Conservation (phyloP, 2,888 invertebrate species). For the Trimorus sp. region DNA sequence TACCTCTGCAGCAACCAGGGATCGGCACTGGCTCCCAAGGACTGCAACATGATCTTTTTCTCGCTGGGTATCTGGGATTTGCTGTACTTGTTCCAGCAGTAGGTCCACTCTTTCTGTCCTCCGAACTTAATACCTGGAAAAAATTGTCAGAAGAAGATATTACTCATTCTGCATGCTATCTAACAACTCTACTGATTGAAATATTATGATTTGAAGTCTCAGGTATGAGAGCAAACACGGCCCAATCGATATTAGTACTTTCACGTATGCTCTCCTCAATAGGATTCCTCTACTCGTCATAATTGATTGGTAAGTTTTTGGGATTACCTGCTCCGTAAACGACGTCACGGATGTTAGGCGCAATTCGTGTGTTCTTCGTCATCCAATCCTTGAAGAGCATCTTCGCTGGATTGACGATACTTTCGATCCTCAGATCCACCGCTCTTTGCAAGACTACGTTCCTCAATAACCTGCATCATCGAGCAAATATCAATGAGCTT, state of each 20-base stretch:
- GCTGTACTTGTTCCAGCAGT: constrained; percentile 88
- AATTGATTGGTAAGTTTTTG: neutral
- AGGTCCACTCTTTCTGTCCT: constrained; percentile 88
- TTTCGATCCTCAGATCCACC: constrained; percentile 87
- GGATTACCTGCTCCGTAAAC: constrained; percentile 84
- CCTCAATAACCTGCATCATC: constrained; percentile 85
- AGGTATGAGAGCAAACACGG: neutral
- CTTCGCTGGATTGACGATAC: constrained; percentile 87
- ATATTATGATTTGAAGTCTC: too few relatives aligned
- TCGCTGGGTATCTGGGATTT: constrained; percentile 87
- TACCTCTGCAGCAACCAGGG: constrained; percentile 93
- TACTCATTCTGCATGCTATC: too few relatives aligned
- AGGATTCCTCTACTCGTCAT: too few relatives aligned
- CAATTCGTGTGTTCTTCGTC: constrained; percentile 85
- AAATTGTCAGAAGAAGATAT: constrained; percentile 2
- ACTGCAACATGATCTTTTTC: constrained; percentile 86
- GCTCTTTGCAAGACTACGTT: constrained; percentile 88
- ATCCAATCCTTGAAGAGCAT: constrained; percentile 88
- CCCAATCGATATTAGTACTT: neutral
- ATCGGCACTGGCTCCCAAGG: constrained; percentile 88
- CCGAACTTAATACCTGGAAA: constrained; percentile 86
- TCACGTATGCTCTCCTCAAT: constrained; percentile 1
- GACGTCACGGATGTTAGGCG: constrained; percentile 89
- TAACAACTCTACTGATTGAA: too few relatives aligned
- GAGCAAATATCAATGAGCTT: neutral